Base-by-base conservation (phyloP, 2,888 invertebrate genomes). In the Drosophila melanosoma region DNA sequence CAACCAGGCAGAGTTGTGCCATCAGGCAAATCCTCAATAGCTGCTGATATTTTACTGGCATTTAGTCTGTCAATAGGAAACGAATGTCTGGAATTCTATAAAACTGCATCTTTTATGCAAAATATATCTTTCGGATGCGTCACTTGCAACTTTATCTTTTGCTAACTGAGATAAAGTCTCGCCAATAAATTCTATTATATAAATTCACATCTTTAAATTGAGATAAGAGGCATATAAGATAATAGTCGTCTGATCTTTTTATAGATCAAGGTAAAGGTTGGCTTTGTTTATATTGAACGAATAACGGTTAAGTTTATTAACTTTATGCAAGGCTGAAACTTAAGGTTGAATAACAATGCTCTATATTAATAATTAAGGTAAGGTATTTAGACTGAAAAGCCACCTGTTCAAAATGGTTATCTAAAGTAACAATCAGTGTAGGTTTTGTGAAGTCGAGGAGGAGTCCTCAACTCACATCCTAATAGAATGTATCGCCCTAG, bases 71-170 rank as follows among this genome's bases (percentile, higher is more conserved):
- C 35, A 3, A n/a, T 20, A 7, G 5, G 4, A 20, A 17, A 36
- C 10, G 72, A 72, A 58, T 71, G 49, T 48, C 23, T 42, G 15
- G 1, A 1, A 7, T n/a, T n/a, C 33, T 11, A 33, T 2, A 2
- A 12, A 29, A 32, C 3, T 35, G 12, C 17, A 52, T 33, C 69
- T 77, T 77, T 48, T 69, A 77, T 69, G 33, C 38, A 6, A n/a
- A 38, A 33, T 53, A 32, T 45, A 66, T 65, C 45, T 67, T 26
- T 20, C 8, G 29, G 38, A 57, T 56, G 64, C 53, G 12, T 33
- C 48, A n/a, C 3, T 17, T 38, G 42, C 8, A 57, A 11, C 20
- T 48, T 74, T 38, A 74, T 65, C 58, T 48, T 20, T 12, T 7
- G 52, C 38, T 23, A 15, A 29, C 10, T 0, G 29, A 53, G 57